Evolutionary conservation across 2,888 invertebrate species (phyloP).

Genomic region (Pristionchus mayeri): DNA sequence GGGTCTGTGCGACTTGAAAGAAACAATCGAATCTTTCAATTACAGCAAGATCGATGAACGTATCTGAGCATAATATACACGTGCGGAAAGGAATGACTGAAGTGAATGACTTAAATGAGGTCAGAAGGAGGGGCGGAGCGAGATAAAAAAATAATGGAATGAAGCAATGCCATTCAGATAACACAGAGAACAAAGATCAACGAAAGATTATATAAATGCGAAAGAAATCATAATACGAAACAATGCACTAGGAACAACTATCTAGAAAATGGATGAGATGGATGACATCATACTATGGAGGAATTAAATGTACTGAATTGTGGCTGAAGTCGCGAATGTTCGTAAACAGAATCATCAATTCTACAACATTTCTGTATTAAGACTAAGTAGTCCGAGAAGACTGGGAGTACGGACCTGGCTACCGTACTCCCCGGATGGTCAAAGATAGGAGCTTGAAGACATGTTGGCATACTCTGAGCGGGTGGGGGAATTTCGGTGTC

Average conservation of each 20-base stretch:
- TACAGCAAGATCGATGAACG: neutral
- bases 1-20: neutral
- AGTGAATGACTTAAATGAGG: constrained; percentile 30
- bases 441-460: constrained; percentile 29
- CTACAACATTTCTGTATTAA: neutral
- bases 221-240: neutral
- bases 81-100: neutral
- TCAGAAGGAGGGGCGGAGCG: neutral
- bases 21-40: neutral
- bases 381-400: neutral
- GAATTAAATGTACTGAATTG: too few relatives aligned
- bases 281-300: too few relatives aligned
- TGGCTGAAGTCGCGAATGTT: too few relatives aligned
- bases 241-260: neutral
- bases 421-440: constrained; percentile 28
- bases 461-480: constrained; percentile 47
- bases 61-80: neutral
- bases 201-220: neutral
- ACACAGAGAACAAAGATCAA: neutral
- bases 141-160: neutral
- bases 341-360: too few relatives aligned
- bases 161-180: neutral
- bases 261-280: neutral
- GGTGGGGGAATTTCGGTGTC: neutral
- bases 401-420: constrained; percentile 2